Evolutionary conservation across 2,113 vertebrate genomes (phyloP).

Genomic region (Elephas maximus): DNA sequence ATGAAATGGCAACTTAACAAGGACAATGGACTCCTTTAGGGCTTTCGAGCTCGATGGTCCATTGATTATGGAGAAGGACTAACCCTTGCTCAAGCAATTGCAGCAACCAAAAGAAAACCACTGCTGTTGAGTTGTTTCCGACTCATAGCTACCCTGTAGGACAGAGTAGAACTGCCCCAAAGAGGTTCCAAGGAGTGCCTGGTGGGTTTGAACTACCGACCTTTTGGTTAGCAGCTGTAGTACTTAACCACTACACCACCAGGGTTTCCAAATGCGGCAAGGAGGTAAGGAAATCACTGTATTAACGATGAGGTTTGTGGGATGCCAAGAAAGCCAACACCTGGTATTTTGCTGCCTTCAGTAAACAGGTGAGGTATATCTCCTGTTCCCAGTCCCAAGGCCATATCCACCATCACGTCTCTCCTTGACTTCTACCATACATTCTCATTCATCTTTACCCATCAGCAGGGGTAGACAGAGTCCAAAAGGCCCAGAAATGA

Average conservation of each 20-base stretch:
- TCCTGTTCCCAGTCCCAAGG: not conserved
- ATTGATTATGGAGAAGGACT: not conserved
- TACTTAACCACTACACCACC: too few species aligned
- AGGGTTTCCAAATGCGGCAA: not conserved
- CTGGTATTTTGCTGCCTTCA: not conserved
- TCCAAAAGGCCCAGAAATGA: not conserved
- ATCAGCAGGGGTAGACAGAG: not conserved
- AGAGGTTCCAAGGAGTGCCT: too few species aligned
- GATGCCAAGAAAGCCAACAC: not conserved
- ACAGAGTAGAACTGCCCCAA: too few species aligned
- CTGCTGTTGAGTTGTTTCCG: too few species aligned
- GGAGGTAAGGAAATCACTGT: not conserved
- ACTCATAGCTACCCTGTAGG: too few species aligned
- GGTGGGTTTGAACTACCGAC: too few species aligned
- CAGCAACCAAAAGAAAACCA: not conserved
- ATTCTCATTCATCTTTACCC: not conserved
- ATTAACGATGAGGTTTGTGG: not conserved
- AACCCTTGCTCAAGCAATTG: not conserved
- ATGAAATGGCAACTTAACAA: slow-evolving; percentile 28
- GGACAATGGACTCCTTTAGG: not conserved
- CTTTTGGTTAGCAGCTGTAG: too few species aligned
- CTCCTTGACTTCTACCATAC: not conserved
- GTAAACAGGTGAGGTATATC: not conserved
- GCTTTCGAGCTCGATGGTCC: not conserved
- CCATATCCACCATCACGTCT: not conserved